A percentile compares a stretch with the other conserved stretches of the same genome.
These are phyloP conservation scores for Perithous albicinctus DNA, from an alignment of 2,888 invertebrate genomes.

Conservation along the genomic window DNA sequence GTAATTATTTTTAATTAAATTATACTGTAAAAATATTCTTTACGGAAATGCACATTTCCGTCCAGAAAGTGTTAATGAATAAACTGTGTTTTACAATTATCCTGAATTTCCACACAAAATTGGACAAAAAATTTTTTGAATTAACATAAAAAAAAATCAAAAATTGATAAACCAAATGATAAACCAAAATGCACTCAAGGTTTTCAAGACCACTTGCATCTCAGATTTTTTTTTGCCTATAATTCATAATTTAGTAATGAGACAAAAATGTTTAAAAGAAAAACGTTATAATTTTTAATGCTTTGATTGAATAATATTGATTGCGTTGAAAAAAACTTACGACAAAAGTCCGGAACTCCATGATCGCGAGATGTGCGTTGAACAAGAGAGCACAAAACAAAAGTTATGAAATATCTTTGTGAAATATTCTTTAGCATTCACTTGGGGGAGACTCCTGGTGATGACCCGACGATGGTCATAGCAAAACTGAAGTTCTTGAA, in stretches of 20 bases:
- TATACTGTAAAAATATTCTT: no score
- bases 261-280: constrained; percentile 14
- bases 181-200: no score
- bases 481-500: constrained; percentile 81
- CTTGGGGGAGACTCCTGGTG: constrained; percentile 68
- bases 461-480: constrained; percentile 80
- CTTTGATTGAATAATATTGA: neutral
- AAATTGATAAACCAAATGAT: no score
- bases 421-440: constrained; percentile 43
- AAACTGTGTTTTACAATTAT: no score
- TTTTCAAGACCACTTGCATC: no score
- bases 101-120: no score
- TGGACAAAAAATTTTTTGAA: no score
- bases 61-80: no score
- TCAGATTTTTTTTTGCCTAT: no score
- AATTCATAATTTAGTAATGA: neutral
- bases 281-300: neutral
- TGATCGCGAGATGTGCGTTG: constrained; percentile 53
- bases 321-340: constrained; percentile 72
- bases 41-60: no score
- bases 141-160: no score
- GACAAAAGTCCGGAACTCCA: constrained; percentile 79
- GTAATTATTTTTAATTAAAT: no score
- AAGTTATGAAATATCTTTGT: constrained; percentile 28
- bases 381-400: constrained; percentile 37